These are phyloP conservation scores for Solenodon paradoxus DNA, from an alignment of 2,113 vertebrate species.

Conservation along the genomic window DNA sequence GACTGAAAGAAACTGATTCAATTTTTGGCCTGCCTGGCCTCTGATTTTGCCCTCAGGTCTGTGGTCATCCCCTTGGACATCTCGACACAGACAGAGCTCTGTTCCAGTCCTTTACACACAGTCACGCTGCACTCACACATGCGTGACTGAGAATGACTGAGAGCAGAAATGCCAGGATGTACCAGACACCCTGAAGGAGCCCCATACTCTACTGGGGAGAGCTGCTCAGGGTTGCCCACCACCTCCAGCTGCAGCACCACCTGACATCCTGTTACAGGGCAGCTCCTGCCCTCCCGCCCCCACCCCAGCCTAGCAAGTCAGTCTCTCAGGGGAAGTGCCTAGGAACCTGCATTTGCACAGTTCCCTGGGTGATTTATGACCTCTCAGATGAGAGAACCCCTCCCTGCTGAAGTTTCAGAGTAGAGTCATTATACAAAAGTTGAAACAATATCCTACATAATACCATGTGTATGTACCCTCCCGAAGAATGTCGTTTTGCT, in stretches of 20 bases:
- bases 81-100: slow-evolving; percentile 48
- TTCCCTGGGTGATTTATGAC: too few relatives aligned
- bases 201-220: too few relatives aligned
- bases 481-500: background rate
- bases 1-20: slow-evolving; percentile 31
- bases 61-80: background rate
- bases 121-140: background rate
- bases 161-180: background rate
- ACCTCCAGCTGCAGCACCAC: background rate
- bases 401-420: background rate
- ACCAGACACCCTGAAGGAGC: background rate
- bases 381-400: background rate
- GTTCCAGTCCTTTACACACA: background rate
- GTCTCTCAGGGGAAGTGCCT: background rate
- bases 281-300: background rate
- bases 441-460: background rate
- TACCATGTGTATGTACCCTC: background rate
- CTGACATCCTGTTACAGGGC: background rate
- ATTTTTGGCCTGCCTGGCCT: background rate
- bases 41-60: background rate
- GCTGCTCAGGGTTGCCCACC: background rate
- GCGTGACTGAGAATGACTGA: background rate
- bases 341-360: background rate
- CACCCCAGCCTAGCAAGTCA: background rate
- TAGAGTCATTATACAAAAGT: background rate